Conservation (phyloP, 2,797 vertebrate species). For the Acipenser oxyrinchus region DNA sequence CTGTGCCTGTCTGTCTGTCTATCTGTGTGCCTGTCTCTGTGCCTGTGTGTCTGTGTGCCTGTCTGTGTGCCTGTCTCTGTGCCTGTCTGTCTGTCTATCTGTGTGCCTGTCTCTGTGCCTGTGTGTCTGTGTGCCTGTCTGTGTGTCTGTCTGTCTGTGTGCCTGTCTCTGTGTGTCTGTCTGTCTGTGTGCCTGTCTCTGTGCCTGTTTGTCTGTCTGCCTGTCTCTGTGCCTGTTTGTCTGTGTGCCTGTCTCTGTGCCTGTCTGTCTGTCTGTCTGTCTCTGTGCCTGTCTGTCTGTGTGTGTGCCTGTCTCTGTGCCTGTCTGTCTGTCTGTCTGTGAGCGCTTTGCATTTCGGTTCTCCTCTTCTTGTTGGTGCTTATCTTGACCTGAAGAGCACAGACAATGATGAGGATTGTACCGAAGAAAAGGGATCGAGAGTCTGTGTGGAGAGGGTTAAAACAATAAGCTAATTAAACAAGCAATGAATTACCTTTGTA, state of each 20-base stretch:
- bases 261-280: slow-evolving; percentile 10
- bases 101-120: too few relatives aligned
- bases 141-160: too few relatives aligned
- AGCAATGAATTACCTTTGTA: slow-evolving; percentile 15
- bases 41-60: too few relatives aligned
- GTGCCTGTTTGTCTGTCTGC: not conserved
- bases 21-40: too few relatives aligned
- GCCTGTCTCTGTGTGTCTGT: slow-evolving; percentile 20
- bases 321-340: slow-evolving; percentile 11
- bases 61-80: too few relatives aligned
- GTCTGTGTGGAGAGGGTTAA: slow-evolving; percentile 21
- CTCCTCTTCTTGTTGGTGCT: not conserved
- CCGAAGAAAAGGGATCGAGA: slow-evolving; percentile 7
- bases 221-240: slow-evolving; percentile 10
- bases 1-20: too few relatives aligned
- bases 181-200: slow-evolving; percentile 19
- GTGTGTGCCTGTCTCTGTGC: not conserved
- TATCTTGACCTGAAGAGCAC: not conserved
- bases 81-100: too few relatives aligned
- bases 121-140: too few relatives aligned
- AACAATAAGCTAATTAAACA: slow-evolving; percentile 22
- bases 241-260: slow-evolving; percentile 27
- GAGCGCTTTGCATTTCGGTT: not conserved
- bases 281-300: slow-evolving; percentile 12
- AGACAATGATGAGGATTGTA: not conserved